Evolutionary conservation across 1,140 invertebrate species (phyloP), one percentile per base, ranked within the genome.

Genomic region (Leptinotarsa texana): DNA sequence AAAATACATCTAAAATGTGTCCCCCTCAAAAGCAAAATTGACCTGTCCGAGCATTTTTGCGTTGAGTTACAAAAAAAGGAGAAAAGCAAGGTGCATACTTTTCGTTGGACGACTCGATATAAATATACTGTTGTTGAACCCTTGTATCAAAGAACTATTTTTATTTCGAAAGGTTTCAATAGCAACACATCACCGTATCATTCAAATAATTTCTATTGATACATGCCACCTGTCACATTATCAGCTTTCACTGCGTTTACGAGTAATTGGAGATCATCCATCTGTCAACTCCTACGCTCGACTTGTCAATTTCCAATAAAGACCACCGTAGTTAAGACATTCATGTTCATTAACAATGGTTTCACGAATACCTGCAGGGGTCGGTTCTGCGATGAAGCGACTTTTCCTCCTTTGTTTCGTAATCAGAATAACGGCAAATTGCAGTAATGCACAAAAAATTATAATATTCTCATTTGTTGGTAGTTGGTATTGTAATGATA

Each of bases 271-370:
- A 27, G 17, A 57, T 22, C 22, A 73, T 27, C 65, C 18, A 73
- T 66, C 62, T 73, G 72, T 51, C 62, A 73, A 73, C 76, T 72
- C 69, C 74, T 72, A 77, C 74, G 69, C 73, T 73, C 57, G 61
- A 15, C 51, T 17, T 57, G 51, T 75, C 73, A 75, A 21, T 75
- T 75, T 61, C 67, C 69, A 47, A 47, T 69, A 68, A 42, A 75
- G 74, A 78, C 77, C 77, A 78, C 77, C 77, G 49, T 71, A 74
- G 74, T 75, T 75, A 78, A 78, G 77, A 78, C 72, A 78, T 78
- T 78, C 77, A 73, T 71, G 74, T 75, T 75, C 77, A 78, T 78
- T 78, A 78, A 78, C 77, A 78, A 78, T 78, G 69, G 69, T 63
- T 63, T 78, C 77, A 78, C 74, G 77, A 78, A 68, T 73, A 68